Percentiles rank a stretch among this genome's conserved stretches.
phyloP scores from a whole-genome alignment of 2,797 vertebrate species.

The Thaleichthys pacificus region DNA sequence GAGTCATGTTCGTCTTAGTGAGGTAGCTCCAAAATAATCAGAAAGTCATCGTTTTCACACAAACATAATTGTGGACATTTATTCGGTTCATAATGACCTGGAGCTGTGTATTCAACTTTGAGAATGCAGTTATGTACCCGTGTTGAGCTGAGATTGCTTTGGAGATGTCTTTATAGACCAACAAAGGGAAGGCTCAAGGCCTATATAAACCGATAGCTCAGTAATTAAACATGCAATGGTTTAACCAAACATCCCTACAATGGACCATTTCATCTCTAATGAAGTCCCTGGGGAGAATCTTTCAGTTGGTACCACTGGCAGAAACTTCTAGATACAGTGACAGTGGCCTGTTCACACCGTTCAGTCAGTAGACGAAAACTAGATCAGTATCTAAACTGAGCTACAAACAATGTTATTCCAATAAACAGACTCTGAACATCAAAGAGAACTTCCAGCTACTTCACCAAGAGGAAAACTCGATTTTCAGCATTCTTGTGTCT shows the following conservation, averaged over 20 bases:
- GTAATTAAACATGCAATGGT: background rate
- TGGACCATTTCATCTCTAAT: background rate
- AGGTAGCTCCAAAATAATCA: constrained; percentile 52
- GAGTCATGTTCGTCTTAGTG: constrained; percentile 37
- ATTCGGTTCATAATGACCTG: constrained; percentile 61
- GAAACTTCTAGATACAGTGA: background rate
- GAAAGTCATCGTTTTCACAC: constrained; percentile 67
- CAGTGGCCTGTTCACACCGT: background rate
- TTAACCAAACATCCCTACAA: background rate
- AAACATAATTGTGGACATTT: constrained; percentile 62
- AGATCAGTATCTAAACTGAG: background rate
- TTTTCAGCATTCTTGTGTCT: background rate
- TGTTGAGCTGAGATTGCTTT: constrained; percentile 38
- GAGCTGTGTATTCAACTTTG: constrained; percentile 52
- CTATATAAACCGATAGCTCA: background rate
- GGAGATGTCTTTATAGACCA: constrained; percentile 37
- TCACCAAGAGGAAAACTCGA: background rate
- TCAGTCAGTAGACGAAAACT: constrained; percentile 8
- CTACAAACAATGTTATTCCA: background rate
- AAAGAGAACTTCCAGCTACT: background rate
- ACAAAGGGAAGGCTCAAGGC: constrained; percentile 42
- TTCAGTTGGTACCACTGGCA: background rate
- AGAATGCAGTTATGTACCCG: constrained; percentile 37
- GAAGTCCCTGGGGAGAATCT: background rate
- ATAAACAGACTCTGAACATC: background rate